Evolutionary conservation across 1,140 invertebrate species (phyloP), one percentile per base, ranked within the genome.

Genomic region (Drosophila busckii): DNA sequence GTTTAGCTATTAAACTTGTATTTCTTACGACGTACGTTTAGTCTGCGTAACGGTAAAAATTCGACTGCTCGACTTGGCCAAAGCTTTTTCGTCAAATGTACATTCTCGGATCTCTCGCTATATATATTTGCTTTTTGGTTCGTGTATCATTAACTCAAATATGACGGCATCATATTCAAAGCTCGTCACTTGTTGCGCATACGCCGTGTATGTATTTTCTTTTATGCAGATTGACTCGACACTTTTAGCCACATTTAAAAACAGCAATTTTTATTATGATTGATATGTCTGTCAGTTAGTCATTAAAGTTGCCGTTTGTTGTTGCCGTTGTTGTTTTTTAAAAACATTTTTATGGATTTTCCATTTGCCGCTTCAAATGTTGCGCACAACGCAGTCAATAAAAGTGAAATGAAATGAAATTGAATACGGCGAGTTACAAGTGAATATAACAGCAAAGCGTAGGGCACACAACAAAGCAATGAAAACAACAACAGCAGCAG

Each of bases 111-210:
- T 70, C 67, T 70, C 55, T 66, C 69, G 58, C n/a, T n/a, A n/a
- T n/a, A n/a, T n/a, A n/a, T n/a, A n/a, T n/a, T 20, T 54, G 55
- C 19, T 60, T 34, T 41, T 42, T 20, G 17, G 31, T 61, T 55
- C 54, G 46, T 42, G 64, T 75, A 75, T 78, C 69, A 73, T 80
- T 78, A 82, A 64, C 73, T 78, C 55, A 55, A 45, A 59, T 59
- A 63, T 67, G 67, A 70, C 78, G 59, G 46, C 70, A 69, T 73
- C 37, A 73, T 52, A 52, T 78, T 62, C 35, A 49, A 62, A 61
- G 56, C 59, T 56, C 55, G 50, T 80, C 75, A 80, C 73, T 80
- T 80, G 73, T 80, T 80, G 73, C 73, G 73, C 78, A 80, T 82
- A 58, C 75, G 73, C 75, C 75, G 54, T 69, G 64, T 67, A 22